phyloP scores from a whole-genome alignment of 2,888 invertebrate genomes.

The Marronus borbonicus region DNA sequence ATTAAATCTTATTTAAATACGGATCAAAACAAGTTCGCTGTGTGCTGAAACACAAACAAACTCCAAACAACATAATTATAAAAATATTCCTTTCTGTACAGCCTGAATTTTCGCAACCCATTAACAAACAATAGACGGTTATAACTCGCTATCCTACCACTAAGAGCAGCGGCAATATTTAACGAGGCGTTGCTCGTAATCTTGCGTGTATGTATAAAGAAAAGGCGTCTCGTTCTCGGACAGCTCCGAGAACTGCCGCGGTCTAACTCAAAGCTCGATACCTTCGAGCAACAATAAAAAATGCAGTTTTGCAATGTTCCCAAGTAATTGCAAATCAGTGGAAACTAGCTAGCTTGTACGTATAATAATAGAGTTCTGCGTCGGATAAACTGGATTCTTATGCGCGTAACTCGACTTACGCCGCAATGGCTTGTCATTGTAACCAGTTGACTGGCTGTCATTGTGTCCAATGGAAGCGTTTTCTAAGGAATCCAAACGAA shows the following conservation, averaged over 20 bases:
- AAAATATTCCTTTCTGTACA: no score
- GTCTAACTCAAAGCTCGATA: neutral
- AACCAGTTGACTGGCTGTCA: neutral
- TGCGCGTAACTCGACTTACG: neutral
- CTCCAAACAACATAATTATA: no score
- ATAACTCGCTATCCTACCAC: no score
- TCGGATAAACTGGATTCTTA: conserved; percentile 26
- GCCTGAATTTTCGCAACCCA: conserved; percentile 7
- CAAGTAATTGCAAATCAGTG: conserved; percentile 20
- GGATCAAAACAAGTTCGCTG: no score
- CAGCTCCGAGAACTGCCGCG: conserved; percentile 2
- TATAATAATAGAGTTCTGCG: neutral
- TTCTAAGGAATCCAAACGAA: no score
- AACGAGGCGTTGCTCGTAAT: no score
- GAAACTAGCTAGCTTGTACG: neutral
- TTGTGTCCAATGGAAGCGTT: neutral
- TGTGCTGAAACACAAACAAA: no score
- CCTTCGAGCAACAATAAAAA: conserved; percentile 13
- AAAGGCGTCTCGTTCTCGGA: neutral
- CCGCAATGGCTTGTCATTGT: conserved; percentile 1
- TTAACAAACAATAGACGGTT: conserved; percentile 12
- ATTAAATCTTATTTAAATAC: no score
- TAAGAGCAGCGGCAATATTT: no score
- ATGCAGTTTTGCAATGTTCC: conserved; percentile 28
- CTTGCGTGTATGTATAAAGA: no score